phyloP scores from a whole-genome alignment of 2,797 vertebrate species.

The Bovichtus variegatus region DNA sequence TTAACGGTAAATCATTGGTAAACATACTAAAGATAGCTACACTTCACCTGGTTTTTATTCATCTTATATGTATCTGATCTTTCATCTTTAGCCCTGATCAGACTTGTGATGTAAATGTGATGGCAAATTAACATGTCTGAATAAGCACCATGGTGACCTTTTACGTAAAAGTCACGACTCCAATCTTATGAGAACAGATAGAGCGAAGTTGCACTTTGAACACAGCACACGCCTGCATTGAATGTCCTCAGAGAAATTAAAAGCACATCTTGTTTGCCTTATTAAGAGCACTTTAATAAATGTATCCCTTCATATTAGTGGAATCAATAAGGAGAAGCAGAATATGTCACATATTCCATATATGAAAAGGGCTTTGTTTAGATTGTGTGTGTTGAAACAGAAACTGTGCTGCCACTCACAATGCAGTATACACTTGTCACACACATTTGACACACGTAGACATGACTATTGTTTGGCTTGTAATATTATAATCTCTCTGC shows the following conservation, averaged over 20 bases:
- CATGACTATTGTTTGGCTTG: slow-evolving; percentile 38
- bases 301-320: not conserved
- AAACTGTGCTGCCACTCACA: slow-evolving; percentile 11
- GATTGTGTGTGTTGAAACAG: not conserved
- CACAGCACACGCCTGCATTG: not conserved
- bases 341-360: not conserved
- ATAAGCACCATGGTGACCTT: not conserved
- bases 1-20: no score
- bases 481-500: slow-evolving; percentile 43
- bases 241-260: not conserved
- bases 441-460: slow-evolving; percentile 19
- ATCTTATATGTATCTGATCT: no score
- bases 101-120: not conserved
- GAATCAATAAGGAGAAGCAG: not conserved
- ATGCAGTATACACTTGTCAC: slow-evolving; percentile 12
- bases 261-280: not conserved
- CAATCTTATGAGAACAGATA: no score
- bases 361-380: not conserved
- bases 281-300: not conserved
- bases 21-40: no score
- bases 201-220: not conserved
- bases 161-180: not conserved
- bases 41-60: no score
- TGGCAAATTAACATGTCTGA: not conserved
- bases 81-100: not conserved